Base-by-base conservation (phyloP, 2,113 vertebrate species). In the Silurus asotus region DNA sequence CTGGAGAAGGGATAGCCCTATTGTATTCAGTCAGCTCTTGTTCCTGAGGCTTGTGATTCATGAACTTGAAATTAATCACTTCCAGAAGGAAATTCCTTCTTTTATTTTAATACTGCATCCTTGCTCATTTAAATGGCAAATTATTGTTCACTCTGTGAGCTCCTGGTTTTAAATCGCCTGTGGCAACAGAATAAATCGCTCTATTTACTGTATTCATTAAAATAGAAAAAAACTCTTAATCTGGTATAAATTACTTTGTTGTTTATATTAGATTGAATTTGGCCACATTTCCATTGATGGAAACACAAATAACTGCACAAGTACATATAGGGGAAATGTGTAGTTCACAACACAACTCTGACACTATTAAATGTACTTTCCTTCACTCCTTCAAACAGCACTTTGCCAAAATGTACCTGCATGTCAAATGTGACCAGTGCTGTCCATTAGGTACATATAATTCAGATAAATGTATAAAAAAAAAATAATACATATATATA, bases 1-100 rank as follows among this genome's bases (percentile, higher is more conserved):
- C 23, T 25, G 15, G 23, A 55, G 49, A 8, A 74, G 4, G 19
- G 45, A 49, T 0, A 8, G 45, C 8, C 14, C 7, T 45, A 23
- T 80, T 80, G 77, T 80, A 7, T 61, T 45, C 10, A 5, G 49
- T 80, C 58, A 80, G 28, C 19, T 80, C 37, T 48, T 61, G 77
- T 80, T 61, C 61, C 77, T 48, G 37, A 56, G 19, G 28, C 17
- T 45, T 20, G 77, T 8, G n/a, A 15, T 59, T 61, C 19, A 23
- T 80, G 77, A 78, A 55, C 75, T 77, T 1, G 2, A 77, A 77
- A 78, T 79, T 20, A 79, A 80, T 80, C 77, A 6, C 17, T 80
- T 80, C 56, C 77, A 80, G 56, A 61, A 4, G 77, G 5, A 1
- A 80, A 61, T 37, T 25, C 7, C 48, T 20, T 75, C 48, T 48